These are phyloP conservation scores for Danio jaintianensis DNA, from an alignment of 2,797 vertebrate species.

Conservation along the genomic window DNA sequence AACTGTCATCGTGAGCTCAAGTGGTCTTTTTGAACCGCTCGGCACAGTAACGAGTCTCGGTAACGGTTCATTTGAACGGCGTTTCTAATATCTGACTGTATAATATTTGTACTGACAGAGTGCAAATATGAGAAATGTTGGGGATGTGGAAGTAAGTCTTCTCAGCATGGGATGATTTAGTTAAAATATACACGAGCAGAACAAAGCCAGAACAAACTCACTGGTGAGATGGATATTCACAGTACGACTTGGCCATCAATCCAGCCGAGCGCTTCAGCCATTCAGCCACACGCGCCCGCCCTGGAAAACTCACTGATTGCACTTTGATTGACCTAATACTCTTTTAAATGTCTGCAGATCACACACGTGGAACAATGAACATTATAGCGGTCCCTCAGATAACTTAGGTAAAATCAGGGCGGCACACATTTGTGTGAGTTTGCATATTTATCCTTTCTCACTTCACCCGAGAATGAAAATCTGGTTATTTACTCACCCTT, in stretches of 20 bases:
- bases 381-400: conserved; percentile 43
- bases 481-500: too few relatives aligned
- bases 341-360: conserved; percentile 58
- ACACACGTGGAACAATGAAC: conserved; percentile 40
- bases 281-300: conserved; percentile 13
- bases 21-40: conserved; percentile 12
- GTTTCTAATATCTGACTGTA: conserved; percentile 15
- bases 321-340: conserved; percentile 56
- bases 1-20: conserved; percentile 7
- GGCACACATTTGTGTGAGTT: conserved; percentile 32
- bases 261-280: conserved; percentile 37
- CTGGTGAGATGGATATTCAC: conserved; percentile 47
- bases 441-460: not conserved
- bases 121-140: conserved; percentile 29
- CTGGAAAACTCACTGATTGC: conserved; percentile 52
- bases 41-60: not conserved
- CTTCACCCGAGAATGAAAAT: too few relatives aligned
- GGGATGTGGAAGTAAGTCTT: conserved; percentile 40
- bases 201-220: conserved; percentile 49
- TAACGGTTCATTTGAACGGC: conserved; percentile 20
- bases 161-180: conserved; percentile 33
- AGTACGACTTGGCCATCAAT: conserved; percentile 39
- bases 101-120: conserved; percentile 29
- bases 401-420: not conserved
- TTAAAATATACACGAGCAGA: conserved; percentile 26